phyloP scores from a whole-genome alignment of 1,140 invertebrate genomes.

The Drosophila bipectinata region DNA sequence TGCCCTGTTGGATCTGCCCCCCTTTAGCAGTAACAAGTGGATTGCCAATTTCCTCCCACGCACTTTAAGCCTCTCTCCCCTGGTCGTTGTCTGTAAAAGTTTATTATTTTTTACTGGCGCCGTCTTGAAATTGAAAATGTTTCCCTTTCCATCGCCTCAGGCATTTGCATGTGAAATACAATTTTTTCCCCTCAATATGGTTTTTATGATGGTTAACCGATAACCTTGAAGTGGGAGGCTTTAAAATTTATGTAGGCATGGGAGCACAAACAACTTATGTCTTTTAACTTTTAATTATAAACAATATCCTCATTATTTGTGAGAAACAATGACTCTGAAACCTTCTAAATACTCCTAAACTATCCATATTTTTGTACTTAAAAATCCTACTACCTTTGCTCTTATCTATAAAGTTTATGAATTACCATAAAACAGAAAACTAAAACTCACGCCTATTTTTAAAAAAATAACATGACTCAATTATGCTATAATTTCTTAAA shows the following conservation, averaged over 20 bases:
- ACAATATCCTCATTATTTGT: no score
- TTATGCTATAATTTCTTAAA: no score
- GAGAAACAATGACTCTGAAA: no score
- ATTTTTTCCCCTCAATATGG: constrained; percentile 52
- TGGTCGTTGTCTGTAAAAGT: background rate
- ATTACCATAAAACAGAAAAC: background rate
- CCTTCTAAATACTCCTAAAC: no score
- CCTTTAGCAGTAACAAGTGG: constrained; percentile 64
- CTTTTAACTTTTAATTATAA: constrained; percentile 21
- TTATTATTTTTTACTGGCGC: constrained; percentile 27
- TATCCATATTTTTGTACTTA: no score
- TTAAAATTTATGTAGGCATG: background rate
- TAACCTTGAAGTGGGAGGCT: constrained; percentile 4
- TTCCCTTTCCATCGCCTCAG: background rate
- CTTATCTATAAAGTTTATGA: background rate
- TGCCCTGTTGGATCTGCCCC: background rate
- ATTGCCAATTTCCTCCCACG: constrained; percentile 30
- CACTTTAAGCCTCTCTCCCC: constrained; percentile 16
- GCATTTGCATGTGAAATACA: constrained; percentile 42
- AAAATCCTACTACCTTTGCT: background rate
- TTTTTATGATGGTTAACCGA: constrained; percentile 21
- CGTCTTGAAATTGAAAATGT: constrained; percentile 30
- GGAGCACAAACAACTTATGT: background rate
- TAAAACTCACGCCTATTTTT: background rate
- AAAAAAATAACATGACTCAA: background rate